phyloP scores from a whole-genome alignment of 2,797 vertebrate genomes.

The Mormyrus proboscirostris region DNA sequence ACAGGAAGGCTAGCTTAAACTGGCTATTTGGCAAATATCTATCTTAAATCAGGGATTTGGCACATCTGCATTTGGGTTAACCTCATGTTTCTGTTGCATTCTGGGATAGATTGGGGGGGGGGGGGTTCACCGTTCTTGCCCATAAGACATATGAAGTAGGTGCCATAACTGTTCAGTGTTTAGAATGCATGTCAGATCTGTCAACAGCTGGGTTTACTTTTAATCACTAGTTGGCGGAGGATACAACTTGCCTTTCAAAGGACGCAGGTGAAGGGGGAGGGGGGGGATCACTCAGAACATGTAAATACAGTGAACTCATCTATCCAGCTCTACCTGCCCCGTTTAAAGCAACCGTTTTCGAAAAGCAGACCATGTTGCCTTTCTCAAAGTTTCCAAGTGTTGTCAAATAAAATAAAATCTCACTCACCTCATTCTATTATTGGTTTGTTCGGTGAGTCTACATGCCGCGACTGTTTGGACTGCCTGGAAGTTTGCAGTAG shows the following conservation, averaged over 20 bases:
- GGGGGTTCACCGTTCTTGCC: neutral
- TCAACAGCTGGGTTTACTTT: slow-evolving; percentile 52
- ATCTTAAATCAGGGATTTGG: neutral
- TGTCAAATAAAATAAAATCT: neutral
- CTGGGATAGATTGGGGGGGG: neutral
- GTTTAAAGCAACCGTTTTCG: slow-evolving; percentile 45
- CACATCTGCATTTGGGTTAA: neutral
- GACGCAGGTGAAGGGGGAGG: slow-evolving; percentile 32
- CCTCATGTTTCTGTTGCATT: neutral
- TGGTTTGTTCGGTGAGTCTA: neutral
- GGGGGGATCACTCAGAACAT: neutral
- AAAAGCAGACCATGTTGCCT: slow-evolving; percentile 50
- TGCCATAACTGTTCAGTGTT: slow-evolving; percentile 53
- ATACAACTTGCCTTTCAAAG: slow-evolving; percentile 50
- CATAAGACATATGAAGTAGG: slow-evolving; percentile 21
- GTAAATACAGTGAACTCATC: slow-evolving; percentile 25
- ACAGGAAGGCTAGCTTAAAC: neutral
- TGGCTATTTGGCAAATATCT: neutral
- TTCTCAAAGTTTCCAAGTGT: neutral
- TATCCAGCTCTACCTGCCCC: slow-evolving; percentile 42
- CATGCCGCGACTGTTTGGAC: neutral
- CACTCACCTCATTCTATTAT: neutral
- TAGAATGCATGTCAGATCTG: slow-evolving; percentile 54
- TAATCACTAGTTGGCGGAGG: slow-evolving; percentile 61
- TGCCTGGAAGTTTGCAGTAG: neutral